Evolutionary conservation across 2,888 invertebrate species (phyloP).

Genomic region (Pollenia angustigena): DNA sequence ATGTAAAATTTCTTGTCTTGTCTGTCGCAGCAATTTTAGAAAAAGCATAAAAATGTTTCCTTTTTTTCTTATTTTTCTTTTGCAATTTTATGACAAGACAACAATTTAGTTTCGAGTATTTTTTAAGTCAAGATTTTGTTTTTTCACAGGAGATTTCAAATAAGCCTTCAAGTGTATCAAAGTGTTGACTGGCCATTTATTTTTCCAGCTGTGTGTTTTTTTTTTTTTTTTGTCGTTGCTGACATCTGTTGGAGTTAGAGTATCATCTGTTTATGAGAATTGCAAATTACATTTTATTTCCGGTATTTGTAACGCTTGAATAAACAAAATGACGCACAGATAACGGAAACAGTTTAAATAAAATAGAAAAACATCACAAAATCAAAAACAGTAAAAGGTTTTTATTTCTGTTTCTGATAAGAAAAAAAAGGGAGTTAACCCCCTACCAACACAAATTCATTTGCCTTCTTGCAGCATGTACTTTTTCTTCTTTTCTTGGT

Average conservation of each 20-base stretch:
- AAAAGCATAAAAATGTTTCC: not conserved
- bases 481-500: not conserved
- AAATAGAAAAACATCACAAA: conserved; percentile 54
- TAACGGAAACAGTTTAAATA: conserved; percentile 67
- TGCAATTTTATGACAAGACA: conserved; percentile 29
- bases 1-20: conserved; percentile 2
- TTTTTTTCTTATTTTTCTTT: not conserved
- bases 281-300: conserved; percentile 83
- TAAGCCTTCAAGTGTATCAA: not conserved
- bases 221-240: not conserved
- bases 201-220: not conserved
- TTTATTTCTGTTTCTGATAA: not conserved
- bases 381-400: conserved; percentile 36
- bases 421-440: too few species aligned
- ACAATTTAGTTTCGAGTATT: not conserved
- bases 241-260: conserved; percentile 16
- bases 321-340: conserved; percentile 79
- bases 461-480: not conserved
- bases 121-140: not conserved
- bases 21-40: not conserved
- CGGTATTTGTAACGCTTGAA: conserved; percentile 82
- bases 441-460: not conserved
- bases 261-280: conserved; percentile 77
- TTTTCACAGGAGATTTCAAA: too few species aligned
- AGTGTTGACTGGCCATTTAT: not conserved